phyloP scores from a whole-genome alignment of 2,888 invertebrate species.

The Apodemia zela region DNA sequence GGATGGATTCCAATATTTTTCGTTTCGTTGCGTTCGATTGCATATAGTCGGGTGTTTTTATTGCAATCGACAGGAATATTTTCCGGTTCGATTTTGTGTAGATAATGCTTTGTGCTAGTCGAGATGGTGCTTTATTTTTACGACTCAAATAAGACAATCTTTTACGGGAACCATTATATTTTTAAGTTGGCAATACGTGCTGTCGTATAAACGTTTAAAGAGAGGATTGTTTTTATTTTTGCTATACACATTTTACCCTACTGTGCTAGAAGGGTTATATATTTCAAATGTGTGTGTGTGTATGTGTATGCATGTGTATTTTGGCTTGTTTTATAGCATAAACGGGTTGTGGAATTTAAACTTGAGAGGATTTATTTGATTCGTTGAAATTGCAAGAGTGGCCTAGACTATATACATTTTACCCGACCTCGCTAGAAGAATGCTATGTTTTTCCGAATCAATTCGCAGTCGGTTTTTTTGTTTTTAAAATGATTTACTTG shows the following conservation, averaged over 20 bases:
- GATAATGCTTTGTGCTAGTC: constrained; percentile 16
- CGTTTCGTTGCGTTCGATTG: constrained; percentile 64
- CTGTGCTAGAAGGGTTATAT: too few species aligned
- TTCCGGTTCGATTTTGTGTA: constrained; percentile 37
- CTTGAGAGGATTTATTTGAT: too few species aligned
- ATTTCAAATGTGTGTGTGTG: too few species aligned
- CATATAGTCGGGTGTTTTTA: constrained; percentile 52
- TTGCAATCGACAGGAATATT: constrained; percentile 54
- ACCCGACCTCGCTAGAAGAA: too few species aligned
- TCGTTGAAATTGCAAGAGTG: too few species aligned
- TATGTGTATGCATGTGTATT: too few species aligned
- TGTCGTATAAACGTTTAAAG: constrained; percentile 4
- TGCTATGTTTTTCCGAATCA: too few species aligned
- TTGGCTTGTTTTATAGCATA: too few species aligned
- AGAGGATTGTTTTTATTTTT: background rate
- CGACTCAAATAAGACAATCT: constrained; percentile 15
- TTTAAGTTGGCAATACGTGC: constrained; percentile 18
- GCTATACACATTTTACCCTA: background rate
- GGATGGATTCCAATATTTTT: constrained; percentile 74
- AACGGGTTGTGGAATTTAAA: too few species aligned
- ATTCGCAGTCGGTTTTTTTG: too few species aligned
- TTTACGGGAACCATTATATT: constrained; percentile 20
- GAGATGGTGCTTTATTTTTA: constrained; percentile 14
- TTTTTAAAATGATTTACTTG: too few species aligned
- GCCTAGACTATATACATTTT: too few species aligned